Evolutionary conservation across 2,888 invertebrate genomes (phyloP).

Genomic region (Pyrgus malvae): DNA sequence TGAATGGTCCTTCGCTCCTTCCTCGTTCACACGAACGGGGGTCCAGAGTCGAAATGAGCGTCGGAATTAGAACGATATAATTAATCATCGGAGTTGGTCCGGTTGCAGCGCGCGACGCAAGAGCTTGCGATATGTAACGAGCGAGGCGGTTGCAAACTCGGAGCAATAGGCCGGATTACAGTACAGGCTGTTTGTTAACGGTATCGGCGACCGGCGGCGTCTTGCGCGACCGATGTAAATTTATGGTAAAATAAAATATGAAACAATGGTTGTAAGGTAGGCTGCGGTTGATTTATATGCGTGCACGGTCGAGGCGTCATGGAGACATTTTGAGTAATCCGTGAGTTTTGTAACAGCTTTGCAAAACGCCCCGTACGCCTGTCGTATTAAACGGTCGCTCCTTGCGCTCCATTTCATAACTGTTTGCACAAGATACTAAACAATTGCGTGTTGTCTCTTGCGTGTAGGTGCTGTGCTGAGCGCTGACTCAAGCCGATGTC

Average conservation of each 20-base stretch:
- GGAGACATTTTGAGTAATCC: slow-evolving; percentile 53
- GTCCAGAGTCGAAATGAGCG: slow-evolving; percentile 1
- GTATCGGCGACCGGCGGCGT: slow-evolving; percentile 59
- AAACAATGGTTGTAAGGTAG: slow-evolving; percentile 50
- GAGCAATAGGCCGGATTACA: slow-evolving; percentile 58
- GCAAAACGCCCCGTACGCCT: slow-evolving; percentile 58
- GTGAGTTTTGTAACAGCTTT: slow-evolving; percentile 64
- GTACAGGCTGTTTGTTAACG: slow-evolving; percentile 69
- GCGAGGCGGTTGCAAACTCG: slow-evolving; percentile 62
- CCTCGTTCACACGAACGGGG: slow-evolving; percentile 16
- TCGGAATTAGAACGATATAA: slow-evolving; percentile 33
- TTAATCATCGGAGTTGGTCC: slow-evolving; percentile 45
- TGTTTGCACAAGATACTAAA: slow-evolving; percentile 62
- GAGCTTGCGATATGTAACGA: slow-evolving; percentile 76
- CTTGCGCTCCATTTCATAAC: slow-evolving; percentile 74
- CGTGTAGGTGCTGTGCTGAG: slow-evolving; percentile 42
- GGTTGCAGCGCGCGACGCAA: slow-evolving; percentile 55
- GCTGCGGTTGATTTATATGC: slow-evolving; percentile 55
- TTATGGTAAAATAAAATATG: slow-evolving; percentile 56
- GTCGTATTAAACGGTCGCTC: slow-evolving; percentile 55
- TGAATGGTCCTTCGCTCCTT: slow-evolving; percentile 33
- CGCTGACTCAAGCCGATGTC: slow-evolving; percentile 26
- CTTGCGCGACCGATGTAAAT: slow-evolving; percentile 60
- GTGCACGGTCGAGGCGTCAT: slow-evolving; percentile 40
- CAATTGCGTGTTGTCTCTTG: slow-evolving; percentile 55